Evolutionary conservation across 23 tunicate genomes (phyloP).

Genomic region (Halocynthia aurantium): DNA sequence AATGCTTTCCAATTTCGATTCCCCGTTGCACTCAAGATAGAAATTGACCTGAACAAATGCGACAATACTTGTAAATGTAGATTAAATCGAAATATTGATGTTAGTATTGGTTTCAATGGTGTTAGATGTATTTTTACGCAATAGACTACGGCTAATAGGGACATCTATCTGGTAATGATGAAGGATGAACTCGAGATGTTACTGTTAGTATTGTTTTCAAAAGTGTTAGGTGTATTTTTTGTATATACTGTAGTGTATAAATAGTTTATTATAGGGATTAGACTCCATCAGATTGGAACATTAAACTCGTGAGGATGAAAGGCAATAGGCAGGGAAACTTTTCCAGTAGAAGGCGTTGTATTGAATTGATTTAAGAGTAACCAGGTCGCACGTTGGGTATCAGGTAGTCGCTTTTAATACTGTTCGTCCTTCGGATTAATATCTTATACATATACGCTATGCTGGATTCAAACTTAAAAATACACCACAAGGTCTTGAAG

Average conservation of each 20-base stretch:
- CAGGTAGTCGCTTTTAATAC: no score
- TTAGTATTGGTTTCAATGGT: background rate
- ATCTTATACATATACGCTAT: no score
- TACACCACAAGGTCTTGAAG: no score
- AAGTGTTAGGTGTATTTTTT: background rate
- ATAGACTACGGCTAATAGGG: background rate
- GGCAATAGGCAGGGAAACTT: background rate
- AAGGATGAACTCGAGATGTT: background rate
- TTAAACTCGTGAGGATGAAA: background rate
- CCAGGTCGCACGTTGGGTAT: no score
- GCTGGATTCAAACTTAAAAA: no score
- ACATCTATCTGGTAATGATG: background rate
- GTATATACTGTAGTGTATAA: no score
- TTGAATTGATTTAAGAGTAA: no score
- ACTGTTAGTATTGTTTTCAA: background rate
- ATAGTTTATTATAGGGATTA: background rate
- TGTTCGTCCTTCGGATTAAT: no score
- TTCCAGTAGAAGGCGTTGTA: no score
- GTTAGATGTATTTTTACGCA: slow-evolving; percentile 4
- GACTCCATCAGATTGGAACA: background rate
- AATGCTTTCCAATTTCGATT: slow-evolving; percentile 1
- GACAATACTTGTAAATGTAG: background rate
- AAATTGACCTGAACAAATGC: slow-evolving; percentile 8
- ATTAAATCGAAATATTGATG: background rate
- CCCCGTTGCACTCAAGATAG: slow-evolving; percentile 13